Evolutionary conservation across 2,113 vertebrate genomes (phyloP).

Genomic region (Colistium nudipinnis): DNA sequence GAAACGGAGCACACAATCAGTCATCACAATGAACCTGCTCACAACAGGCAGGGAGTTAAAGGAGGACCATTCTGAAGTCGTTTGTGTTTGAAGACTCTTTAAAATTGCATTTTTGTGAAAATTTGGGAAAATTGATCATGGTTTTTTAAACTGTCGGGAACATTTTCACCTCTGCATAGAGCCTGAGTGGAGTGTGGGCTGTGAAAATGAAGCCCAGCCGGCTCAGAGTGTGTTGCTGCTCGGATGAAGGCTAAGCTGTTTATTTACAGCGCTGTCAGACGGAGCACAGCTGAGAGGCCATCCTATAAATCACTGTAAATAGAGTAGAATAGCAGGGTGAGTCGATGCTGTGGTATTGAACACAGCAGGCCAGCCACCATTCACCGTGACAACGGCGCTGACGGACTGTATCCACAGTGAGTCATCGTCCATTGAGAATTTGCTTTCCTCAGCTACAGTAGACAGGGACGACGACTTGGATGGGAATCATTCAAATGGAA

Average conservation of each 20-base stretch:
- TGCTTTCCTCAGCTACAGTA: not conserved
- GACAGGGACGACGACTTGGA: not conserved
- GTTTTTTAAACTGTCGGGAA: no score
- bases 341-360: constrained; percentile 23
- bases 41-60: no score
- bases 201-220: constrained; percentile 13
- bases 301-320: constrained; percentile 26
- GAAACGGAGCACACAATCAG: not conserved
- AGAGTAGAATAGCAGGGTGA: constrained; percentile 10
- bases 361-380: not conserved
- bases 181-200: constrained; percentile 18
- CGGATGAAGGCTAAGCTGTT: constrained; percentile 35
- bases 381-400: constrained; percentile 16
- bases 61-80: not conserved
- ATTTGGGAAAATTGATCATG: no score
- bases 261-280: constrained; percentile 31
- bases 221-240: not conserved
- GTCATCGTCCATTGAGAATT: constrained; percentile 5
- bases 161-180: no score
- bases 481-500: no score
- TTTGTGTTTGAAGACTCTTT: not conserved
- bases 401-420: constrained; percentile 32
- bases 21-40: constrained; percentile 1
- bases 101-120: no score
- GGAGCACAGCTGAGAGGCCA: constrained; percentile 11